These are phyloP conservation scores for Herminia tarsipennalis DNA, from an alignment of 2,888 invertebrate genomes.

Conservation along the genomic window DNA sequence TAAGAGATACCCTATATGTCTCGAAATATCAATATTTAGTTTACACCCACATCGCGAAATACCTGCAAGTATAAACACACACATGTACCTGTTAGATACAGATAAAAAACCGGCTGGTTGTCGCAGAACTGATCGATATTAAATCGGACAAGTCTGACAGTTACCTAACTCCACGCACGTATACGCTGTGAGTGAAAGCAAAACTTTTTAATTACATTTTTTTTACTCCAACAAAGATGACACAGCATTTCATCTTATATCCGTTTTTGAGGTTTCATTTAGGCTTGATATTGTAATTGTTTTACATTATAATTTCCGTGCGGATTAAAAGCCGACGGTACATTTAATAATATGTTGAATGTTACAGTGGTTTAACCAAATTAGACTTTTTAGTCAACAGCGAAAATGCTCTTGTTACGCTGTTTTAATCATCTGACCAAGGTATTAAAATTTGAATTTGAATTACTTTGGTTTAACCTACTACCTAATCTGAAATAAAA, in stretches of 20 bases:
- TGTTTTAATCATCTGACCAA: too few relatives aligned
- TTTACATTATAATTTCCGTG: too few relatives aligned
- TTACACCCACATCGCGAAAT: constrained; percentile 26
- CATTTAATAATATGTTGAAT: too few relatives aligned
- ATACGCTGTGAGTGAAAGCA: constrained; percentile 77
- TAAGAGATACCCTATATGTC: not conserved
- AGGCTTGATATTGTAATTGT: constrained; percentile 18
- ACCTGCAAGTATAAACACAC: constrained; percentile 3
- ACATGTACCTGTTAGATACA: constrained; percentile 37
- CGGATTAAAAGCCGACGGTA: too few relatives aligned
- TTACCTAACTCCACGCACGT: constrained; percentile 76
- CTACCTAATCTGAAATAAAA: too few relatives aligned
- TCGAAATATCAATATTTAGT: constrained; percentile 15
- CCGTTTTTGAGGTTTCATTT: constrained; percentile 9
- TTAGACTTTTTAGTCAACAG: too few relatives aligned
- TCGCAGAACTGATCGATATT: constrained; percentile 71
- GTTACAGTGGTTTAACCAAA: too few relatives aligned
- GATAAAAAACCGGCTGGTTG: constrained; percentile 70
- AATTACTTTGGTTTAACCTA: too few relatives aligned
- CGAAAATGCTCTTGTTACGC: too few relatives aligned
- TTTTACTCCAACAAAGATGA: constrained; percentile 73
- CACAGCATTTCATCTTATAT: constrained; percentile 60
- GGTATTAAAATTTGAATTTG: too few relatives aligned
- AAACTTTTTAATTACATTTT: constrained; percentile 79
- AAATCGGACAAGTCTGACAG: constrained; percentile 65